Percentiles rank a stretch among this genome's conserved stretches.
Conservation (phyloP, 1,140 invertebrate species). For the Prorops nasuta region DNA sequence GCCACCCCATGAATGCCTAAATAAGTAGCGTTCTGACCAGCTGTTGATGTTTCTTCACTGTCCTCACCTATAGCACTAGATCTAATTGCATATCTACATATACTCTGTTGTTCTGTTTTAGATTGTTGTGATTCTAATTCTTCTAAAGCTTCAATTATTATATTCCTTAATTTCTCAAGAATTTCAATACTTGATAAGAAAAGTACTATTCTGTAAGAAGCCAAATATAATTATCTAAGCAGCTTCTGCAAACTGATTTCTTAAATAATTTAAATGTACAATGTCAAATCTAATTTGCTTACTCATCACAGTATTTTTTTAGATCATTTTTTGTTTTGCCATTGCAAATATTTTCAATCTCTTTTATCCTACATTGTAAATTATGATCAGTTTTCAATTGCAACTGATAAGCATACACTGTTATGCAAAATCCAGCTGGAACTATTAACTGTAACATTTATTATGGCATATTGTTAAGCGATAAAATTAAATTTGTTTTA, state of each 20-base stretch:
- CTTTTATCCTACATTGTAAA: constrained; percentile 26
- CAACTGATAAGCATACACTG: constrained; percentile 57
- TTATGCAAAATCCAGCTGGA: constrained; percentile 64
- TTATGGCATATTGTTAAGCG: not conserved
- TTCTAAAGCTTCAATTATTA: constrained; percentile 47
- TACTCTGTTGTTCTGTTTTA: constrained; percentile 9
- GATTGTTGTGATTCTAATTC: constrained; percentile 24
- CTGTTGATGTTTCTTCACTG: constrained; percentile 72
- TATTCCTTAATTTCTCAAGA: constrained; percentile 31
- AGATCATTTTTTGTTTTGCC: constrained; percentile 13
- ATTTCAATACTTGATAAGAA: too few species aligned
- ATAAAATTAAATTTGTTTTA: too few species aligned
- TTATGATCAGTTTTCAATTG: constrained; percentile 49
- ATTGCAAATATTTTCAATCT: constrained; percentile 18
- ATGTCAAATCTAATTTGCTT: not conserved
- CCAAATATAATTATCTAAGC: too few species aligned
- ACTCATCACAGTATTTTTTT: constrained; percentile 20
- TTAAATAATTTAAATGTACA: too few species aligned
- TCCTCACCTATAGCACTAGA: constrained; percentile 74
- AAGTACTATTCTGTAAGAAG: too few species aligned
- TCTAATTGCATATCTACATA: constrained; percentile 52
- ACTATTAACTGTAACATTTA: constrained; percentile 49
- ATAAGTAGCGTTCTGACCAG: constrained; percentile 82
- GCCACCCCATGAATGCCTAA: constrained; percentile 62
- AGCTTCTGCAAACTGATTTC: too few species aligned